These are phyloP conservation scores for Incurvaria masculella DNA, from an alignment of 2,888 invertebrate genomes.

Conservation along the genomic window DNA sequence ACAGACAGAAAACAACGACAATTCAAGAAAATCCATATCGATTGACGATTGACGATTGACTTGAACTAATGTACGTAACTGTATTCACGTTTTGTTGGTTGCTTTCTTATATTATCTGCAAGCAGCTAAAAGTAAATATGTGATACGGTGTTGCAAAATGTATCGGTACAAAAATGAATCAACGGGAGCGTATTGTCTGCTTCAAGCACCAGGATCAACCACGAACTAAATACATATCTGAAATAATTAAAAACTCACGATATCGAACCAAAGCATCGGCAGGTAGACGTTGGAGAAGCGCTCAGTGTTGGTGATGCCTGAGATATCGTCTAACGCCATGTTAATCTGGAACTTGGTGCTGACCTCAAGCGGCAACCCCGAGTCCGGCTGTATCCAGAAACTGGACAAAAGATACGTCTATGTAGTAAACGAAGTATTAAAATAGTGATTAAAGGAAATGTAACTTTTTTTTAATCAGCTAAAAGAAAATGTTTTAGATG, in stretches of 20 bases:
- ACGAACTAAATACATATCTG: too few relatives aligned
- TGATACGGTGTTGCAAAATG: too few relatives aligned
- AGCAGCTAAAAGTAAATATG: too few relatives aligned
- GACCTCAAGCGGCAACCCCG: slow-evolving; percentile 75
- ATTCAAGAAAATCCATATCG: too few relatives aligned
- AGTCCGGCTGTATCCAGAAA: slow-evolving; percentile 77
- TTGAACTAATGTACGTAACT: too few relatives aligned
- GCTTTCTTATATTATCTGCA: too few relatives aligned
- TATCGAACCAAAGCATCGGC: slow-evolving; percentile 87
- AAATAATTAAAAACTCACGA: slow-evolving; percentile 61
- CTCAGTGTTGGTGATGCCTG: slow-evolving; percentile 61
- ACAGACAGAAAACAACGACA: too few relatives aligned
- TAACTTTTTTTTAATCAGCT: too few relatives aligned
- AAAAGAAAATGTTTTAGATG: too few relatives aligned
- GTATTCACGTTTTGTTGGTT: too few relatives aligned
- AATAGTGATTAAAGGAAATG: not conserved
- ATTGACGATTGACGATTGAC: too few relatives aligned
- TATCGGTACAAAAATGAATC: too few relatives aligned
- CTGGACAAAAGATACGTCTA: slow-evolving; percentile 38
- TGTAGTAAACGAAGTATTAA: not conserved
- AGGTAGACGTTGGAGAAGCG: slow-evolving; percentile 69
- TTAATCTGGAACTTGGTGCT: slow-evolving; percentile 85
- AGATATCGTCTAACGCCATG: slow-evolving; percentile 72
- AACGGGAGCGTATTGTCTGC: not conserved
- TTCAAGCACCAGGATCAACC: not conserved